Base-by-base conservation (phyloP, 1,140 invertebrate species). In the Bombus ignitus region DNA sequence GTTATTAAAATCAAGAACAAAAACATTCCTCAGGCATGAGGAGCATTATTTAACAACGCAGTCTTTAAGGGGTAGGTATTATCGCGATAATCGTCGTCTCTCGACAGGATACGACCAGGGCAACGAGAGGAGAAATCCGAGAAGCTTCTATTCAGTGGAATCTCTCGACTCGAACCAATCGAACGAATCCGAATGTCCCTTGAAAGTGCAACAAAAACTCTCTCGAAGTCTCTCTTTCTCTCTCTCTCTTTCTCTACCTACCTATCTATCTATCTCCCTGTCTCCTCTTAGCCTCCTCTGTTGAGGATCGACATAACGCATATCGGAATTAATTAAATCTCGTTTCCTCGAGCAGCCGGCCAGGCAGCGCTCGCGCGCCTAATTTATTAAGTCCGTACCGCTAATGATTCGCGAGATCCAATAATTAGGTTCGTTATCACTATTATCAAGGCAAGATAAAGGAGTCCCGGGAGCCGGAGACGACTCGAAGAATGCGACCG, bases 391-490 rank as follows among this genome's bases (percentile, higher is more conserved):
- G 89, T 90, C 82, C 76, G 65, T 84, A 79, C 77, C 84, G 82
- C 85, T 91, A 91, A 91, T 91, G 90, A 91, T 91, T 87, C 86
- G 89, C 89, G 87, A 89, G 89, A 90, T 91, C 89, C 87, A 91
- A 91, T 91, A 90, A 91, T 91, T 91, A 88, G 90, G 87, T 86
- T 91, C 87, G 89, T 91, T 91, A 91, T 91, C 90, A 90, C 85
- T 90, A 91, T 91, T 91, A 91, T 91, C 90, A 89, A 84, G 84
- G 83, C 53, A 85, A 91, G 90, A 91, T 91, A 91, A 91, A 91
- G 90, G 86, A 91, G 82, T 57, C 71, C 71, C 74, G 39, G 68
- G 39, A 88, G 76, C 71, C 68, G 68, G 71, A 84, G 82, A 90
- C 73, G 85, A 87, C 89, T 66, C 89, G 78, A 91, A 88, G 89